These are phyloP conservation scores for Linurgus olivaceus DNA, from an alignment of 2,797 vertebrate species.

Conservation along the genomic window DNA sequence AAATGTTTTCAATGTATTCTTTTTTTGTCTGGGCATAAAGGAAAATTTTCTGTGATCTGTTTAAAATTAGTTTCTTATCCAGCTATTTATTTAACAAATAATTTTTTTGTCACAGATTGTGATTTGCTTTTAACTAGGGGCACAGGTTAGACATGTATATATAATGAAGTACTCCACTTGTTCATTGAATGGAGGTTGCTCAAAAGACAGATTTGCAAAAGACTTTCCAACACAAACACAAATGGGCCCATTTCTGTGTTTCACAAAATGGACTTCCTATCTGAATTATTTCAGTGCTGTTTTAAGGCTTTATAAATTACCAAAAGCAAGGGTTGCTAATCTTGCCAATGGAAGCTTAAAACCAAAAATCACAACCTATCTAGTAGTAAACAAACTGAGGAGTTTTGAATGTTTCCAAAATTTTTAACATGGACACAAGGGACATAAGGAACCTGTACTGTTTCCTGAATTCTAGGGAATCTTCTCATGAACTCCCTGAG, in stretches of 20 bases:
- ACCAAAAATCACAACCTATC: not conserved
- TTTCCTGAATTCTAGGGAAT: not conserved
- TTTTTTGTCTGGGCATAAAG: not conserved
- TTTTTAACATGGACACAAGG: not conserved
- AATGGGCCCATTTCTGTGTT: not conserved
- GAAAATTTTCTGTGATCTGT: not conserved
- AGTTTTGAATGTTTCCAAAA: not conserved
- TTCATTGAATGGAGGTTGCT: not conserved
- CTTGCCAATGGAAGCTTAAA: not conserved
- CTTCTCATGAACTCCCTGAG: not conserved
- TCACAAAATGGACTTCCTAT: not conserved
- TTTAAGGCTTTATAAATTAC: not conserved
- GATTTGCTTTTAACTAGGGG: not conserved
- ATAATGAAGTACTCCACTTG: rapidly evolving
- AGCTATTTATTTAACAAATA: not conserved
- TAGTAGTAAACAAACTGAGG: not conserved
- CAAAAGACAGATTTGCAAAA: not conserved
- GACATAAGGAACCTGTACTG: not conserved
- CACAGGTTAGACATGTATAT: not conserved
- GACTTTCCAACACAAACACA: not conserved
- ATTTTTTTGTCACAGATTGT: not conserved
- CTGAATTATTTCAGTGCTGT: not conserved
- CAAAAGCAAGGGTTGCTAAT: not conserved
- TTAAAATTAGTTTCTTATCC: not conserved
- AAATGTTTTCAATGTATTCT: not conserved